Conservation (phyloP, 2,797 vertebrate genomes). For the Gymnopithys bicolor region DNA sequence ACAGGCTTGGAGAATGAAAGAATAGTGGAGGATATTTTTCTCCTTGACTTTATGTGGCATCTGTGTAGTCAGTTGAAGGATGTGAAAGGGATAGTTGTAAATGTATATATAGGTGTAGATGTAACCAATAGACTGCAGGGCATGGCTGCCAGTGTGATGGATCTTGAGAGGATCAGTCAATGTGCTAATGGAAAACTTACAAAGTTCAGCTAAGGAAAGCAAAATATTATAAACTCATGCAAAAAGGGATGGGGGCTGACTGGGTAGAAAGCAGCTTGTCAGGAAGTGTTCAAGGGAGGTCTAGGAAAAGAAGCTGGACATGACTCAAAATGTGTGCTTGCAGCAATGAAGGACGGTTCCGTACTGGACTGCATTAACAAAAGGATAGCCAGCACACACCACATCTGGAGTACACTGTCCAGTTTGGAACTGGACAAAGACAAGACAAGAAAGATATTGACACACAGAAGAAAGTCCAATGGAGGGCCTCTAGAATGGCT, state of each 20-base stretch:
- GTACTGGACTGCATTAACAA: background rate
- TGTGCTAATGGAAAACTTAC: background rate
- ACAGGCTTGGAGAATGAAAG: background rate
- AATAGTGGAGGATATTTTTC: background rate
- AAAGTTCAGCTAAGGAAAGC: background rate
- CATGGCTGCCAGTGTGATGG: background rate
- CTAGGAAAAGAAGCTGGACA: background rate
- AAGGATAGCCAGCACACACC: background rate
- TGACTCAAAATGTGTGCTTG: background rate
- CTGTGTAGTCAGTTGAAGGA: background rate
- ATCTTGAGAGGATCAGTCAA: background rate
- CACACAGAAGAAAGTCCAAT: background rate
- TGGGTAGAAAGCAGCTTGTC: background rate
- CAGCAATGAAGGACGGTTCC: background rate
- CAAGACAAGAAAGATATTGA: background rate
- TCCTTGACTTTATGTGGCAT: background rate
- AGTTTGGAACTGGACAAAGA: background rate
- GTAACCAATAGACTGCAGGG: background rate
- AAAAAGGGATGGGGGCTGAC: background rate
- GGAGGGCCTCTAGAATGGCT: background rate
- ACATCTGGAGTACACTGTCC: background rate
- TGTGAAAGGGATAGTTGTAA: too few relatives aligned
- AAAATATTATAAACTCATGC: background rate
- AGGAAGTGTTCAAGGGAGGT: background rate
- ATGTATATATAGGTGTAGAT: background rate